Base-by-base conservation (phyloP, 1,140 invertebrate species). In the Drosophila micromelanica region DNA sequence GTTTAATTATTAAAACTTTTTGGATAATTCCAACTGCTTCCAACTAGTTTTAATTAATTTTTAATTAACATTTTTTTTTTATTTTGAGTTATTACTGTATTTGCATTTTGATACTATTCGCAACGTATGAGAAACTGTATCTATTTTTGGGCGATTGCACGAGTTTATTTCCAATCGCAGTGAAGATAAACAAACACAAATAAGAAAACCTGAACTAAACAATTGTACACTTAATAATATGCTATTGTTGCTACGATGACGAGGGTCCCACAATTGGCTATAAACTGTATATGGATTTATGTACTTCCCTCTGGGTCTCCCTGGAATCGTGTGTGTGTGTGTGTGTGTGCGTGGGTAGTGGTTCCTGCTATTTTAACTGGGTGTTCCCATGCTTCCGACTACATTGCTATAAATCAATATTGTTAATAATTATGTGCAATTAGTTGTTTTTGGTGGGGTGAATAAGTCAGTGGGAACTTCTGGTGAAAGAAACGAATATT, bases 121-220 rank as follows among this genome's bases (percentile, higher is more conserved):
- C 62, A 68, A 76, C 63, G 38, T 64, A 71, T 48, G 54, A 72
- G 62, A 45, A 61, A 45, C 59, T 17, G 43, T 17, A 17, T 78
- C 82, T 86, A 86, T 82, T 82, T 86, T 64, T 32, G 68, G 75
- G 7, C 60, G 78, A 87, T 86, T 86, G 82, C 82, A 76, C 82
- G 82, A 73, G 78, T 72, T 76, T 72, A 67, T 71, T 77, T 78
- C 48, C 45, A 62, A 60, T 42, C 23, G 27, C 40, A 42, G 56
- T 37, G 20, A 32, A 81, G 64, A 52, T 86, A 86, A 86, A 87
- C 81, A 86, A 87, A 87, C 51, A 78, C 46, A 17, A 52, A 46
- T 64, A 32, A 13, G 32, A 43, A 32, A 35, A 35, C 8, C 37
- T 37, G 38, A 70, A 57, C 52, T 63, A 38, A 70, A 68, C 51